Base-by-base conservation (phyloP, 2,113 vertebrate species). In the Crotalus helleri region DNA sequence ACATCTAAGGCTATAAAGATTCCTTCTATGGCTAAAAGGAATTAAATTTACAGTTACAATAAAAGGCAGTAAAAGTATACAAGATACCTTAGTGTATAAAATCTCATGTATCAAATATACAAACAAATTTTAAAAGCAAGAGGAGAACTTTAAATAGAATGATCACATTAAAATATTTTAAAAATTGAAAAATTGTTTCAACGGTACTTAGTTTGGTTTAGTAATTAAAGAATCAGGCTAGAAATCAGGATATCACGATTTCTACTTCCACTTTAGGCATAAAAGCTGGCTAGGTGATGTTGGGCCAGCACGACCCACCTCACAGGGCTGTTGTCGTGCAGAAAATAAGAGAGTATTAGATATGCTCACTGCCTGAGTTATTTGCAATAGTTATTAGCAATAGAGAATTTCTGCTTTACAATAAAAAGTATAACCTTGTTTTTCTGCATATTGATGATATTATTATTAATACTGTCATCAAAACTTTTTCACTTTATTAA, bases 381-480 rank as follows among this genome's bases (percentile, higher is more conserved):
- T 61, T 61, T 61, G 24, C 10, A 61, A 61, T 26, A 46, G 4
- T 46, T 46, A 46, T 46, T 33, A 87, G 94, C 92, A 94, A 91
- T 93, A 85, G 94, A 96, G 94, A 57, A 61, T 24, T 26, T 61
- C 57, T 29, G 51, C 93, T 58, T 94, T 97, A 94, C 94, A 95
- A 92, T 95, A 96, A 96, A 93, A 92, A 85, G 91, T 87, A 96
- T 91, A 86, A 90, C 26, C 29, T 26, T 59, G 49, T 55, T 15
- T 55, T 55, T 55, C 54, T 29, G 61, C 54, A 55, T 29, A 64
- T 29, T 29, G 59, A 61, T 26, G 24, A 4, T 4, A 57, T 57
- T 61, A 61, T 61, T 61, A 61, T 64, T 29, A 64, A 26, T 12
- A 29, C 26, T 26, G 26, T 64, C 61, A 64, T 29, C 61, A 64